Conservation (phyloP, 2,888 invertebrate genomes). For the Lacanobia wlatinum region DNA sequence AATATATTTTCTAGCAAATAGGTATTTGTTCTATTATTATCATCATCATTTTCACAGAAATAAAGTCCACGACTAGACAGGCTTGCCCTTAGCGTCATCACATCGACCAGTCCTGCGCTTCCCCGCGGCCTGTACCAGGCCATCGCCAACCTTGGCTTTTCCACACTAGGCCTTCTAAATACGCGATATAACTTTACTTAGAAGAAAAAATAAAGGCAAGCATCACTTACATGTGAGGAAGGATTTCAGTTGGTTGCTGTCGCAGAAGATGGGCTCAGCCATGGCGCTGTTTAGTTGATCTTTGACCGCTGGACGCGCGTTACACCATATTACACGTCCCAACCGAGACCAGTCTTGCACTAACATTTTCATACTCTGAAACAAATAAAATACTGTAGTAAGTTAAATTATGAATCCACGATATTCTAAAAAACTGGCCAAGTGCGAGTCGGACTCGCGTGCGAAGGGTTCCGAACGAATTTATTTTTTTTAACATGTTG, state of each 20-base stretch:
- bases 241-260: slow-evolving; percentile 71
- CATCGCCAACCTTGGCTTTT: neutral
- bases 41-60: neutral
- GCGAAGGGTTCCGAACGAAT: no score
- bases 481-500: no score
- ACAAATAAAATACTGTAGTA: slow-evolving; percentile 17
- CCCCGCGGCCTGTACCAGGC: neutral
- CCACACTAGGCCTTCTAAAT: neutral
- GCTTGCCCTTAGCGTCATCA: neutral
- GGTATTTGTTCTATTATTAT: neutral
- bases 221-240: slow-evolving; percentile 74
- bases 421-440: no score
- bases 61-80: neutral
- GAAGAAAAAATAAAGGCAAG: no score
- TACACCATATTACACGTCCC: slow-evolving; percentile 83
- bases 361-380: slow-evolving; percentile 85
- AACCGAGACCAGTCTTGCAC: slow-evolving; percentile 79
- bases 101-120: neutral
- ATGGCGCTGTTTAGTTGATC: slow-evolving; percentile 78
- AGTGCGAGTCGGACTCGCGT: no score
- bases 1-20: neutral
- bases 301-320: slow-evolving; percentile 74
- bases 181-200: neutral
- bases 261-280: slow-evolving; percentile 78
- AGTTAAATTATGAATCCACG: neutral